These are phyloP conservation scores for Griposia aprilina DNA, from an alignment of 2,888 invertebrate species.

Conservation along the genomic window DNA sequence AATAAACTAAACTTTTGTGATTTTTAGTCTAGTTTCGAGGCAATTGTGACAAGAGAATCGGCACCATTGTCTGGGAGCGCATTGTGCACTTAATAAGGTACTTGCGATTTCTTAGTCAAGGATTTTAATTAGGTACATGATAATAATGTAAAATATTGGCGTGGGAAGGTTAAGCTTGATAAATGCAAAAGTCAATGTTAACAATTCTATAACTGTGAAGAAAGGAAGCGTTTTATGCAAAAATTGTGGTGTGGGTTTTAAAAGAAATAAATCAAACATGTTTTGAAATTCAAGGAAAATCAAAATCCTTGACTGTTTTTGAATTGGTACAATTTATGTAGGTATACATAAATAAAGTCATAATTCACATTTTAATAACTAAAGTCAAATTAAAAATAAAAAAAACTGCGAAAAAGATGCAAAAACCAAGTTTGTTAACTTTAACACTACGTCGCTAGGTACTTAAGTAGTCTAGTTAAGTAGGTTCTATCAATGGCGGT, in stretches of 20 bases:
- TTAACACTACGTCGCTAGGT: background rate
- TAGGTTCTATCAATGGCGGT: background rate
- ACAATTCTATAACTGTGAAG: background rate
- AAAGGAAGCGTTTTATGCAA: slow-evolving; percentile 34
- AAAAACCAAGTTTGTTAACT: background rate
- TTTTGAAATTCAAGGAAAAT: background rate
- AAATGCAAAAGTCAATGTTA: slow-evolving; percentile 22
- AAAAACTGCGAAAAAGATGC: background rate
- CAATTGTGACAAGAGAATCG: too few relatives aligned
- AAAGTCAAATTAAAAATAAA: background rate
- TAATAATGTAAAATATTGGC: background rate
- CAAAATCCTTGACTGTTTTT: background rate
- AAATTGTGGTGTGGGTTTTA: background rate
- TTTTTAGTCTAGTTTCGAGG: too few relatives aligned
- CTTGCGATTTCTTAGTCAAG: background rate
- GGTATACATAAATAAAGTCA: background rate
- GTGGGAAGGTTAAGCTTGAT: slow-evolving; percentile 23
- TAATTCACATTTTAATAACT: background rate
- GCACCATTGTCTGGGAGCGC: background rate
- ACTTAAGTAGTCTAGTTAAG: background rate
- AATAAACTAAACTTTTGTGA: too few relatives aligned
- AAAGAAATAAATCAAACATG: slow-evolving; percentile 16
- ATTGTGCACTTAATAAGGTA: background rate
- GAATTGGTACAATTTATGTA: background rate
- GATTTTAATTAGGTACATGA: background rate